Evolutionary conservation across 1,140 invertebrate species (phyloP).

Genomic region (Drosophila arawakana): DNA sequence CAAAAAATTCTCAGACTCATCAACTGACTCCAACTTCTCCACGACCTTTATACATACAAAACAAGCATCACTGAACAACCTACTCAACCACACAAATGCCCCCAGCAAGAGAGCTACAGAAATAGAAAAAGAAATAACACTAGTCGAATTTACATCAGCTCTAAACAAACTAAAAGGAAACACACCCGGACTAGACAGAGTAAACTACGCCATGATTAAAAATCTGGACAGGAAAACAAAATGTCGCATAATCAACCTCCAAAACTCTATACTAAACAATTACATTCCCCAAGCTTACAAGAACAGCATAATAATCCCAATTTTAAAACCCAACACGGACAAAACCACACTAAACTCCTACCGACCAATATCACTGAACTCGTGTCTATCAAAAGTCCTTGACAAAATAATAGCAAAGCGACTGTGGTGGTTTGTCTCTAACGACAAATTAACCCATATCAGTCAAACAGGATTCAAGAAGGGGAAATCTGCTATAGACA

Average conservation of each 20-base stretch:
- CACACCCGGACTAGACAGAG: conserved; percentile 29
- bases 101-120: conserved; percentile 26
- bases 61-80: conserved; percentile 22
- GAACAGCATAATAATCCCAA: conserved; percentile 34
- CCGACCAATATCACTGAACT: conserved; percentile 27
- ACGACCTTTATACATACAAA: conserved; percentile 18
- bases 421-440: conserved; percentile 24
- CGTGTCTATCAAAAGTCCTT: conserved; percentile 27
- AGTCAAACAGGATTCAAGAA: background rate
- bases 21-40: background rate
- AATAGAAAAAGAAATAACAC: conserved; percentile 38
- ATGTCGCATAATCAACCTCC: background rate
- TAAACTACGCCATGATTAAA: conserved; percentile 19
- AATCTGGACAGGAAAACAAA: background rate
- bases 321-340: conserved; percentile 26
- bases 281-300: conserved; percentile 11
- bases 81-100: background rate
- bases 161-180: conserved; percentile 42
- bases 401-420: conserved; percentile 42
- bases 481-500: conserved; percentile 4
- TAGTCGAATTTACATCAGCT: conserved; percentile 21
- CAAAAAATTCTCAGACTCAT: conserved; percentile 1
- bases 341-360: conserved; percentile 26
- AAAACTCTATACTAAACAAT: background rate
- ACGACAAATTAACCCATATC: conserved; percentile 9